Evolutionary conservation across 2,888 invertebrate species (phyloP).

Genomic region (Lasioglossum malachurum): DNA sequence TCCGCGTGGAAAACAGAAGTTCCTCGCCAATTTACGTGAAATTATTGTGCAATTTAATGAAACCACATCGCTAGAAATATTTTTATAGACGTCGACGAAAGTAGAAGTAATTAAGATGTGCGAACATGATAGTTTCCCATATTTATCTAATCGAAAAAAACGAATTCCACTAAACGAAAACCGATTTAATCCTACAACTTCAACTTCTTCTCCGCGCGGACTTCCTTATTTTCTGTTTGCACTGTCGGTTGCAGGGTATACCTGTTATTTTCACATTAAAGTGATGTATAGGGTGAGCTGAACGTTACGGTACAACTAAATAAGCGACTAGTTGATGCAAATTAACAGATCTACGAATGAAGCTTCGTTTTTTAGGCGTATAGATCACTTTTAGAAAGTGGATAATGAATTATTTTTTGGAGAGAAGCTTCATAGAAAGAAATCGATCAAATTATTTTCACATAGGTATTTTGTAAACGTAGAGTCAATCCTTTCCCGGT

Average conservation of each 20-base stretch:
- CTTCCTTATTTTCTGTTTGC: neutral
- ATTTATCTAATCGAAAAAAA: neutral
- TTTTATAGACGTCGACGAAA: neutral
- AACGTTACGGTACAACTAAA: constrained; percentile 10
- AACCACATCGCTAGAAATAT: neutral
- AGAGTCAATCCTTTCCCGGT: neutral
- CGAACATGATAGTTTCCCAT: neutral
- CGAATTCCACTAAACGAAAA: neutral
- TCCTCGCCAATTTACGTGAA: neutral
- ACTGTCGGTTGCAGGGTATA: neutral
- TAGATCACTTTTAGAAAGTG: neutral
- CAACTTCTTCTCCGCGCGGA: neutral
- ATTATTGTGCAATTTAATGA: neutral
- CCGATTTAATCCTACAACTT: neutral
- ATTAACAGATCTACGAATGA: neutral
- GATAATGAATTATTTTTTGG: neutral
- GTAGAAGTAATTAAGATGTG: neutral
- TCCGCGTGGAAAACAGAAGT: neutral
- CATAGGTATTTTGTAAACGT: neutral
- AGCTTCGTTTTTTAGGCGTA: neutral
- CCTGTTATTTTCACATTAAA: constrained; percentile 5
- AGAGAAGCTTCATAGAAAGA: constrained; percentile 7
- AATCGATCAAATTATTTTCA: constrained; percentile 5
- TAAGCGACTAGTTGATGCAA: neutral
- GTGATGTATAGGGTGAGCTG: neutral